Percentiles rank a stretch among this genome's conserved stretches.
Evolutionary conservation across 2,113 vertebrate species (phyloP).

Genomic region (Himantopus leucocephalus): DNA sequence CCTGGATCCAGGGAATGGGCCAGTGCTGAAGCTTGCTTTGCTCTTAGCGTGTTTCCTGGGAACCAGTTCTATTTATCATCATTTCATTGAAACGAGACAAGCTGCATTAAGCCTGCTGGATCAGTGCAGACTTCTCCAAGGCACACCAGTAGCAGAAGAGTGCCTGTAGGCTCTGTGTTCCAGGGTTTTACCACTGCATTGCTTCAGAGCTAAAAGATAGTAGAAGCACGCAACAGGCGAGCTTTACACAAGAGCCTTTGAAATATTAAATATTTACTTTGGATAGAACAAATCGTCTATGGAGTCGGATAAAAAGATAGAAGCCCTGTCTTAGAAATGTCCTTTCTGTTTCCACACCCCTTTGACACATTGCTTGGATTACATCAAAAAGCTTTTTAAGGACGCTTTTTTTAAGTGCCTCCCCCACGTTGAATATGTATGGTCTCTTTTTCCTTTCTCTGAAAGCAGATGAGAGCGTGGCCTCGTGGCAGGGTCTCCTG

Average conservation of each 20-base stretch:
- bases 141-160: neutral
- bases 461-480: neutral
- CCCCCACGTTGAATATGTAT: rapidly evolving
- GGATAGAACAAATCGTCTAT: neutral
- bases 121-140: neutral
- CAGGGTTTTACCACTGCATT: neutral
- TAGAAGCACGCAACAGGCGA: neutral
- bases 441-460: neutral
- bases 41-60: neutral
- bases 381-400: neutral
- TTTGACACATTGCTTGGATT: neutral
- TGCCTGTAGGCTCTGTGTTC: neutral
- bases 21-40: neutral
- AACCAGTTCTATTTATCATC: neutral
- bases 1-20: neutral
- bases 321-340: neutral
- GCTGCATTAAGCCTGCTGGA: neutral
- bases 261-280: neutral
- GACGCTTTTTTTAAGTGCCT: neutral
- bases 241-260: neutral
- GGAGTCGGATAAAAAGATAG: neutral
- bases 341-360: neutral
- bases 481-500: neutral
- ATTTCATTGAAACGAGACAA: neutral
- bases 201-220: neutral